These are phyloP conservation scores for Arctocebus calabarensis DNA, from an alignment of 2,797 vertebrate species.

Conservation along the genomic window DNA sequence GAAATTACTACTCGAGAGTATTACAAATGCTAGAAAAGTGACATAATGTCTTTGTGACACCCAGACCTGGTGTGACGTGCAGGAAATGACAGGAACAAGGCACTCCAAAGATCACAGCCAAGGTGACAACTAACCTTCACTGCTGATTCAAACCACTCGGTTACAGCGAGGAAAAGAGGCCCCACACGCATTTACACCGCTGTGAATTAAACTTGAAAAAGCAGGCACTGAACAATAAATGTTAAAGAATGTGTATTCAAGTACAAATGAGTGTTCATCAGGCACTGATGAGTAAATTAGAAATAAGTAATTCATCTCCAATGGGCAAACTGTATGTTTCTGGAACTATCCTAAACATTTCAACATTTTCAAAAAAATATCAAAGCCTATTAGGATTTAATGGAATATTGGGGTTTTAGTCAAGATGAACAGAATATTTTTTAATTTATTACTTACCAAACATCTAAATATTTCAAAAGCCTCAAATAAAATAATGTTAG, in stretches of 20 bases:
- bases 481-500: not conserved
- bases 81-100: conserved; percentile 62
- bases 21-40: conserved; percentile 78
- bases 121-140: conserved; percentile 28
- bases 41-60: conserved; percentile 73
- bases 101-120: conserved; percentile 43
- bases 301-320: not conserved
- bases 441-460: not conserved
- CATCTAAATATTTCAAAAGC: not conserved
- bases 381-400: not conserved
- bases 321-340: not conserved
- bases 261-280: not conserved
- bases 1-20: conserved; percentile 66
- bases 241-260: not conserved
- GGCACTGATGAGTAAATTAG: not conserved
- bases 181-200: too few species aligned
- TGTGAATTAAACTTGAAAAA: not conserved
- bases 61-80: conserved; percentile 10
- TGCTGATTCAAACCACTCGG: conserved; percentile 10
- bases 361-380: not conserved
- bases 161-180: not conserved
- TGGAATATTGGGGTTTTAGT: not conserved
- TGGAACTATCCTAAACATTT: not conserved
- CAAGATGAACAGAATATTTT: not conserved
- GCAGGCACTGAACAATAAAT: not conserved